Percentiles rank a stretch among this genome's conserved stretches.
Conservation (phyloP, 2,113 vertebrate species). For the Antidorcas marsupialis region DNA sequence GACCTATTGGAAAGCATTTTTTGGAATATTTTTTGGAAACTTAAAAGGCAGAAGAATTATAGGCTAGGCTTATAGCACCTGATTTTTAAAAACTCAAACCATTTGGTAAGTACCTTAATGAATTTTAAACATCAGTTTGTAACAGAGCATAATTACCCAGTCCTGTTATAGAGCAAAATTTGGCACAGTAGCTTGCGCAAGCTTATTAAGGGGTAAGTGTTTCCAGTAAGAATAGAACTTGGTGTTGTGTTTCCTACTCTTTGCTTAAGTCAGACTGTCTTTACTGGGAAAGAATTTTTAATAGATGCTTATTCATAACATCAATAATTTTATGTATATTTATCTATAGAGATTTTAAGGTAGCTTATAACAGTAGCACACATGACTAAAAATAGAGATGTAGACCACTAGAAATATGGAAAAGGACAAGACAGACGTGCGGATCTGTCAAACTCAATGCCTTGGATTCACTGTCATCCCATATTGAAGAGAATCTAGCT, state of each 20-base stretch:
- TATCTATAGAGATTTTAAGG: slow-evolving; percentile 5
- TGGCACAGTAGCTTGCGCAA: background rate
- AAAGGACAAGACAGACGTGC: background rate
- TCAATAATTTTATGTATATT: background rate
- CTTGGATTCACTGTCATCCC: background rate
- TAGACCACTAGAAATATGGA: background rate
- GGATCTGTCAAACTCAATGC: background rate
- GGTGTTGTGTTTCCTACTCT: background rate
- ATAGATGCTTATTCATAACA: background rate
- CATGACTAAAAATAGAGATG: background rate
- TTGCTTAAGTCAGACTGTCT: background rate
- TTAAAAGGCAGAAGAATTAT: background rate
- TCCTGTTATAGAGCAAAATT: slow-evolving; percentile 35
- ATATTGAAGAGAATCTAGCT: background rate
- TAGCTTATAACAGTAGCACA: background rate
- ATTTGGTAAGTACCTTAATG: background rate
- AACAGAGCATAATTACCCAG: background rate
- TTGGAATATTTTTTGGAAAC: slow-evolving; percentile 4
- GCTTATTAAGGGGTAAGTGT: background rate
- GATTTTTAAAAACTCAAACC: background rate
- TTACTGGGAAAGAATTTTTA: background rate
- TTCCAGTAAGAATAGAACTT: slow-evolving; percentile 8
- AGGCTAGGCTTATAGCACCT: background rate
- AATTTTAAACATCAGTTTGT: background rate
- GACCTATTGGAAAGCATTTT: background rate